Evolutionary conservation across 37 sponge, comb jelly and placozoan species (phyloP), one percentile per base, ranked within the genome.

Genomic region (Halisarca cf. caerulea): DNA sequence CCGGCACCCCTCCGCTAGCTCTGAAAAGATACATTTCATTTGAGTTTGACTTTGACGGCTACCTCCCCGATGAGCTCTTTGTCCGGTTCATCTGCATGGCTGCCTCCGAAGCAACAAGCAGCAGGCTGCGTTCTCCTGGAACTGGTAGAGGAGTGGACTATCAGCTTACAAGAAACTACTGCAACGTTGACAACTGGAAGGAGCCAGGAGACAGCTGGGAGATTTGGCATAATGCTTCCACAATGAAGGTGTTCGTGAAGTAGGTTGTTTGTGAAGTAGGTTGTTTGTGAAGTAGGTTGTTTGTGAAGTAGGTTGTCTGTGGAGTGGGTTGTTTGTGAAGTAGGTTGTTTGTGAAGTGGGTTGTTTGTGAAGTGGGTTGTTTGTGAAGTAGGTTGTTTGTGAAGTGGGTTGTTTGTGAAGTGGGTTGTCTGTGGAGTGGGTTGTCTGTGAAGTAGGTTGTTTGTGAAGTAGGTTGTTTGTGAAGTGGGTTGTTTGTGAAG

Each of bases 51-150:
- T 90, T 90, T 27, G 21, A 66, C 18, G 59, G 61, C 3, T 90
- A 85, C 73, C 86, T 90, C 59, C 90, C 90, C 37, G 70, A 62
- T 40, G 90, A 86, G 59, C 72, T 90, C 23, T 90, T 73, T 43
- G 66, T 72, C 79, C 66, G 83, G 6, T 37, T 85, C 18, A 33
- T 86, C 35, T 82, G 86, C 58, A 27, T 86, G 24, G 77, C 77
- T 40, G 45, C 77, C 42, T 23, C 36, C 38, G 42, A 74, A 25
- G 1, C 77, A 20, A 23, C 32, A 2, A 24, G 25, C 2, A 41
- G 44, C 6, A n/a, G n/a, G n/a, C 77, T 74, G 25, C 40, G 15
- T 1, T 47, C 11, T 14, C 69, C 69, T 30, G 35, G 17, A 2
- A 28, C 34, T 2, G 35, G 35, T 2, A 68, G 33, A 28, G n/a